A percentile compares a stretch with the other conserved stretches of the same genome.
phyloP scores from a whole-genome alignment of 2,113 vertebrate genomes.

The Gila orcuttii region DNA sequence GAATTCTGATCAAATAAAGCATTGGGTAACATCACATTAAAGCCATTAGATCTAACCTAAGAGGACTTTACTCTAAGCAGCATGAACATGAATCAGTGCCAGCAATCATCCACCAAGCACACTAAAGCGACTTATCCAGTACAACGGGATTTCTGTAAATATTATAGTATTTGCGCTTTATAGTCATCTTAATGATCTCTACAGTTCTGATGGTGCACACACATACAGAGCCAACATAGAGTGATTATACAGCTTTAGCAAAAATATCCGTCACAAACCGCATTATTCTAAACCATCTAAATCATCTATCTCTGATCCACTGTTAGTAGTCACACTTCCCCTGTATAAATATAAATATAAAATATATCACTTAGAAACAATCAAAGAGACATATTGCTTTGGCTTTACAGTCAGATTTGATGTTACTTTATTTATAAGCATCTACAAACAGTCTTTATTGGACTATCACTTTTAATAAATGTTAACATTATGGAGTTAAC shows the following conservation, averaged over 20 bases:
- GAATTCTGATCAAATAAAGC: background rate
- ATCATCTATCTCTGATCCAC: conserved; percentile 77
- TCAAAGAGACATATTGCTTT: background rate
- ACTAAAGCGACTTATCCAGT: conserved; percentile 62
- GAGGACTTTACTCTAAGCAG: conserved; percentile 30
- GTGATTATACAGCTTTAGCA: conserved; percentile 75
- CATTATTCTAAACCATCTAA: conserved; percentile 80
- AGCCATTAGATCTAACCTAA: conserved; percentile 56
- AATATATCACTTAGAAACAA: background rate
- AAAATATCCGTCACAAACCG: conserved; percentile 75
- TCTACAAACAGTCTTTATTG: background rate
- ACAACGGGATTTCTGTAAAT: conserved; percentile 63
- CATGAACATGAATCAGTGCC: conserved; percentile 34
- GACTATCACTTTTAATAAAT: background rate
- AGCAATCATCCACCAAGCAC: conserved; percentile 68
- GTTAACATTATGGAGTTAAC: background rate
- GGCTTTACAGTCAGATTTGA: background rate
- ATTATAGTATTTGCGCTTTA: conserved; percentile 60
- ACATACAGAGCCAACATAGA: conserved; percentile 45
- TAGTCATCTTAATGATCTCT: conserved; percentile 63
- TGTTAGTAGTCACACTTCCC: conserved; percentile 71
- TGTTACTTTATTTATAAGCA: background rate
- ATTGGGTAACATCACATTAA: background rate
- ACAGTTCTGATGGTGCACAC: conserved; percentile 57
- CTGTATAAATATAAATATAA: background rate